Evolutionary conservation across 1,140 invertebrate species (phyloP).

Genomic region (Thrips palmi): DNA sequence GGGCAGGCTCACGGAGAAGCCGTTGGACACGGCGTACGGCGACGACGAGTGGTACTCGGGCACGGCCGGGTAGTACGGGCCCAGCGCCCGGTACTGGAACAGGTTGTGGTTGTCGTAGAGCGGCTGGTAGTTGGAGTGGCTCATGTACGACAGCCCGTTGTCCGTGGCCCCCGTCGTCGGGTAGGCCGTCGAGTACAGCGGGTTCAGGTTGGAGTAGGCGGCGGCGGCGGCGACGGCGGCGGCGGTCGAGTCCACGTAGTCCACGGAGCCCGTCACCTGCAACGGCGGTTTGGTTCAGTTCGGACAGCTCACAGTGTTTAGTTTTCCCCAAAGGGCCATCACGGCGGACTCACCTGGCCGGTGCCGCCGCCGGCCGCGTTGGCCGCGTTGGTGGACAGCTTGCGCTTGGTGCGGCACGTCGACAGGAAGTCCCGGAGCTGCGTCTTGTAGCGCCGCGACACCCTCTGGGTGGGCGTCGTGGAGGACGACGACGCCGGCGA

Average conservation of each 20-base stretch:
- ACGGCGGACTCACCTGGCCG: slow-evolving; percentile 19
- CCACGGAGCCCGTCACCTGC: slow-evolving; percentile 38
- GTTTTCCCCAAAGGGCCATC: slow-evolving; percentile 19
- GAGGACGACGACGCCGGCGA: slow-evolving; percentile 17
- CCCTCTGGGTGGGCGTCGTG: slow-evolving; percentile 2
- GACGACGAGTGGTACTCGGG: slow-evolving; percentile 51
- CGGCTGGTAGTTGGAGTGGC: slow-evolving; percentile 48
- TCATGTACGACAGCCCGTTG: slow-evolving; percentile 46
- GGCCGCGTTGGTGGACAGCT: slow-evolving; percentile 35
- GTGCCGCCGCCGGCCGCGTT: slow-evolving; percentile 20
- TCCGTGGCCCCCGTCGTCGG: slow-evolving; percentile 32
- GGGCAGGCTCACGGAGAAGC: slow-evolving; percentile 49
- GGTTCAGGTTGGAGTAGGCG: slow-evolving; percentile 66
- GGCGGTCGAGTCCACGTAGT: slow-evolving; percentile 42
- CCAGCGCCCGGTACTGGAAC: slow-evolving; percentile 64
- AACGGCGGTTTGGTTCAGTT: slow-evolving; percentile 27
- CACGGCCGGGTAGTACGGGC: slow-evolving; percentile 58
- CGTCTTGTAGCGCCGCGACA: slow-evolving; percentile 69
- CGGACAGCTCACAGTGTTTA: slow-evolving; percentile 23
- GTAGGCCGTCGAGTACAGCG: slow-evolving; percentile 52
- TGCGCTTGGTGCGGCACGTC: slow-evolving; percentile 77
- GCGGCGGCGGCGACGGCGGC: slow-evolving; percentile 38
- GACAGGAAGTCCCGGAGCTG: slow-evolving; percentile 82
- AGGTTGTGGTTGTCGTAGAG: slow-evolving; percentile 67
- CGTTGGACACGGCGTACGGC: slow-evolving; percentile 54